Base-by-base conservation (phyloP, 1,140 invertebrate species). In the Helicoverpa armigera region DNA sequence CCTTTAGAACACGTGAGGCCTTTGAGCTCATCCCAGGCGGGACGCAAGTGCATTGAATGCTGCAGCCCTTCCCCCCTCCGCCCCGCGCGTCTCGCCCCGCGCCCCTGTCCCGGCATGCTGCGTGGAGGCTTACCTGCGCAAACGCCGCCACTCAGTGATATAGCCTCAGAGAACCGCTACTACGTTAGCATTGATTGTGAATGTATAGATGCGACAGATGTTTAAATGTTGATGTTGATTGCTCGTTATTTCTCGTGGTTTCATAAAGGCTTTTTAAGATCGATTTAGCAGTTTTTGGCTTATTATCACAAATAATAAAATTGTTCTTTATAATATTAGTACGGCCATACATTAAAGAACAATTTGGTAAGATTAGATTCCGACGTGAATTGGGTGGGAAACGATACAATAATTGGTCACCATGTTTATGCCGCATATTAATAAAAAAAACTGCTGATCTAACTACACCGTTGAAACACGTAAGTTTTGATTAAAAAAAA, bases 81-180 rank as follows among this genome's bases (percentile, higher is more conserved):
- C 79, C 72, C 60, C 69, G 70, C 69, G 58, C 76, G 18, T 60
- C 74, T 16, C 58, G 18, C 60, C 75, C 79, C 80, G 65, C 61
- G 54, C 63, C 51, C 61, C 63, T 58, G 70, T 14, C 72, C 58
- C 23, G 35, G 51, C 53, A 29, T 58, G 53, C 53, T 73, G 53
- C 58, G 61, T 31, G 88, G 85, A 91, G 91, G 91, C 88, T 91
- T 93, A 93, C 91, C 92, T 91, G 90, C 87, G 87, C 86, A 82
- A 81, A 85, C 86, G 85, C 80, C 84, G 87, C 80, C 84, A 86
- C 83, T 86, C 81, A 82, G 82, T 85, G 83, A 80, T 87, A 79
- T 80, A 89, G 89, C 87, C 89, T 91, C 89, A 83, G 82, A 87
- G 83, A 91, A 90, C 91, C 90, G 90, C 91, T 92, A 92, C 88